Percentiles rank a stretch among this genome's conserved stretches.
Conservation (phyloP, 2,888 invertebrate species). For the Anagyrus pseudococci region DNA sequence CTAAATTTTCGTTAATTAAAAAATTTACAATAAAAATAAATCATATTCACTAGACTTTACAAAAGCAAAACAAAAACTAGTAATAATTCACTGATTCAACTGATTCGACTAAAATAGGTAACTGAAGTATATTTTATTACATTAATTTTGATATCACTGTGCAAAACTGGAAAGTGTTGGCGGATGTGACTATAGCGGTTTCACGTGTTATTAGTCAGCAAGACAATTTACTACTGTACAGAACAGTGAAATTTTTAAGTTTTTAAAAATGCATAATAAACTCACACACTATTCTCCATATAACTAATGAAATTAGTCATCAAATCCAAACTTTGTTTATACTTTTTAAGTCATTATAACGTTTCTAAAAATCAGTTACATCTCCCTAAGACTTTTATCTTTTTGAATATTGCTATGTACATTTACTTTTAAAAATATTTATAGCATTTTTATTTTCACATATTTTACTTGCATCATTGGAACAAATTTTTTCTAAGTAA, state of each 20-base stretch:
- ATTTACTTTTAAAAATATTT: constrained; percentile 29
- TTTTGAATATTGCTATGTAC: constrained; percentile 26
- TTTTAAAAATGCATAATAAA: constrained; percentile 24
- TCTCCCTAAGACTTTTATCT: constrained; percentile 26
- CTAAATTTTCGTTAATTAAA: neutral
- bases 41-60: too few relatives aligned
- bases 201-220: constrained; percentile 14
- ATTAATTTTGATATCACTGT: constrained; percentile 21
- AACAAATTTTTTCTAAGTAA: constrained; percentile 11
- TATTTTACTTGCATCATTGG: constrained; percentile 9
- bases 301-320: constrained; percentile 28
- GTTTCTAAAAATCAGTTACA: constrained; percentile 15
- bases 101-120: constrained; percentile 31
- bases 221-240: constrained; percentile 18
- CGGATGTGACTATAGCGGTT: constrained; percentile 10
- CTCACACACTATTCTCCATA: constrained; percentile 22
- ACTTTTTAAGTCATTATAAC: constrained; percentile 15
- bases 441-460: constrained; percentile 23
- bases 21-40: neutral
- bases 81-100: too few relatives aligned
- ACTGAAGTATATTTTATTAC: constrained; percentile 20
- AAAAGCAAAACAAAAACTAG: too few relatives aligned
- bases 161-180: constrained; percentile 14
- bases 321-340: constrained; percentile 21
- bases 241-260: constrained; percentile 10